These are phyloP conservation scores for Hypomesus transpacificus DNA, from an alignment of 2,113 vertebrate genomes.

Conservation along the genomic window DNA sequence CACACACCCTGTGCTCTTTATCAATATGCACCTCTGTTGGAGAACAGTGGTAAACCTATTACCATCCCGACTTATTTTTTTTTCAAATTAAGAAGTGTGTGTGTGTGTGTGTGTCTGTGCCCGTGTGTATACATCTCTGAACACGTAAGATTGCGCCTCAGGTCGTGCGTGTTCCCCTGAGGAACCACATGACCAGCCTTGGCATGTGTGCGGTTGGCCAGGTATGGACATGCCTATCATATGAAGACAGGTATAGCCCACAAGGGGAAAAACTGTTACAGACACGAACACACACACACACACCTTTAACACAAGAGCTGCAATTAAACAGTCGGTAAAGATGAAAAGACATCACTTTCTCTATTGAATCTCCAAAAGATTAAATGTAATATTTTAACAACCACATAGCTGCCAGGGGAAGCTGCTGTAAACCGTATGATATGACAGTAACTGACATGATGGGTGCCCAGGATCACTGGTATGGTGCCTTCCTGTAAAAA, in stretches of 20 bases:
- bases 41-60: too few species aligned
- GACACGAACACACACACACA: conserved; percentile 40
- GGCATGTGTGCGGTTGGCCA: conserved; percentile 56
- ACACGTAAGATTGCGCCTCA: conserved; percentile 43
- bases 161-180: conserved; percentile 49
- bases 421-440: neutral
- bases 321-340: conserved; percentile 34
- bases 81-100: conserved; percentile 41
- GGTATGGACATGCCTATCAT: conserved; percentile 46
- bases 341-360: conserved; percentile 42
- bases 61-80: too few species aligned
- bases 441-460: too few species aligned
- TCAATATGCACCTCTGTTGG: too few species aligned
- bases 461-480: too few species aligned
- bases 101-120: conserved; percentile 3
- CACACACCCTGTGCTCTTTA: too few species aligned
- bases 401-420: neutral
- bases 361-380: conserved; percentile 36
- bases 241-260: conserved; percentile 48
- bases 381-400: conserved; percentile 22
- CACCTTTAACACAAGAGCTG: conserved; percentile 17
- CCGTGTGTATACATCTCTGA: conserved; percentile 18
- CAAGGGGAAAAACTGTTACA: conserved; percentile 41
- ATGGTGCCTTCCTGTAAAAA: too few species aligned
- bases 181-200: conserved; percentile 52